phyloP scores from a whole-genome alignment of 2,797 vertebrate species.

The Eulemur coronatus region DNA sequence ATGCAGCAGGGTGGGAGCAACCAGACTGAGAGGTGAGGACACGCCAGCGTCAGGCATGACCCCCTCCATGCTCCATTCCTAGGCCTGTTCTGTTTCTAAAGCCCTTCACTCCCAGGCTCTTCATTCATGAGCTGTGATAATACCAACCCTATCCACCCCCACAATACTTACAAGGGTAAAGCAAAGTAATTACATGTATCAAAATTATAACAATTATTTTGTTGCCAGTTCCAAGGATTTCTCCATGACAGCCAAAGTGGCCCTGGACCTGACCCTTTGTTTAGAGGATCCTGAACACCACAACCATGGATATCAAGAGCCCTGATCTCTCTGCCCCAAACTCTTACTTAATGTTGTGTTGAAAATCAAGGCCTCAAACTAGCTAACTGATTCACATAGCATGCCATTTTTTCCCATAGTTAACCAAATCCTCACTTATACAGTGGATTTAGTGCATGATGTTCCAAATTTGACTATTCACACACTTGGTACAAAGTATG shows the following conservation, averaged over 20 bases:
- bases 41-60: fast-evolving
- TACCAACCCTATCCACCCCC: neutral
- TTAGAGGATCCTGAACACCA: neutral
- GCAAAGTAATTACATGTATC: neutral
- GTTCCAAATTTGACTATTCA: neutral
- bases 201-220: neutral
- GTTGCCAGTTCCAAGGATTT: neutral
- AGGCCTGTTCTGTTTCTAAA: neutral
- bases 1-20: neutral
- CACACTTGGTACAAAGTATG: neutral
- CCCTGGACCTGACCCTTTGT: neutral
- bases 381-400: neutral
- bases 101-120: neutral
- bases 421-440: neutral
- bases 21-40: neutral
- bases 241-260: neutral
- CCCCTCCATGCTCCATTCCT: too few species aligned
- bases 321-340: neutral
- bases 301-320: neutral
- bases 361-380: neutral
- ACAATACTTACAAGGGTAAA: neutral
- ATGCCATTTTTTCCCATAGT: neutral
- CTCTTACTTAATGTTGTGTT: neutral
- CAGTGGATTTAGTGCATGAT: neutral
- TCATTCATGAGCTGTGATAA: neutral